Conservation (phyloP, 2,113 vertebrate species). For the Apus apus region DNA sequence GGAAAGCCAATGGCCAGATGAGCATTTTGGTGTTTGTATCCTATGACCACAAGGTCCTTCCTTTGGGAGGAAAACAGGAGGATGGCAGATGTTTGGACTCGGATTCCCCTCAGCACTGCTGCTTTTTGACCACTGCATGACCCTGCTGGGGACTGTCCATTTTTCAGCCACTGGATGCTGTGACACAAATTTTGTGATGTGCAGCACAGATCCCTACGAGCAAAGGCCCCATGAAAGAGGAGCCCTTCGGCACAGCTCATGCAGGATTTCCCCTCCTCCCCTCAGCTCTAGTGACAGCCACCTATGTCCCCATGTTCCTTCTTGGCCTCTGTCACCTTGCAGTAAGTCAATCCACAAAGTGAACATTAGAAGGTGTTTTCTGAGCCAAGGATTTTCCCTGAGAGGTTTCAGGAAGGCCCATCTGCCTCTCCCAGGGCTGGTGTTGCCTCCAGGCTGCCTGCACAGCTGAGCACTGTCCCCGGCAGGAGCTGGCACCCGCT, state of each 20-base stretch:
- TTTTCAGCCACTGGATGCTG: not conserved
- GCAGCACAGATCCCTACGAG: fast-evolving
- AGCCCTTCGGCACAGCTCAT: not conserved
- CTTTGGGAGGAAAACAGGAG: not conserved
- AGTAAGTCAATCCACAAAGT: not conserved
- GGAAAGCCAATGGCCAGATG: not conserved
- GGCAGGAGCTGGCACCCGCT: not conserved
- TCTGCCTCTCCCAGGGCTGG: not conserved
- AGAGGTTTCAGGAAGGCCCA: not conserved
- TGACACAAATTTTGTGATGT: not conserved
- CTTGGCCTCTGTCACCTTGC: not conserved
- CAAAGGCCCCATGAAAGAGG: fast-evolving
- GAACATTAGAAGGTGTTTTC: not conserved
- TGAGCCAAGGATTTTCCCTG: not conserved
- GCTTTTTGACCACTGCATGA: not conserved
- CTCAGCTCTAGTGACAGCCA: not conserved
- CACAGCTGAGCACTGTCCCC: not conserved
- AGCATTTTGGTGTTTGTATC: not conserved
- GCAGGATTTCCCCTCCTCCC: not conserved
- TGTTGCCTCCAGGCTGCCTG: not conserved
- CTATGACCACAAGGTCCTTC: not conserved
- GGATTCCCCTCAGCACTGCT: not conserved
- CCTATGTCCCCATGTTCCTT: not conserved
- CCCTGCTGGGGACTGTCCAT: not conserved
- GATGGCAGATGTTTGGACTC: not conserved